Base-by-base conservation (phyloP, 2,797 vertebrate species). In the Holocentrus rufus region DNA sequence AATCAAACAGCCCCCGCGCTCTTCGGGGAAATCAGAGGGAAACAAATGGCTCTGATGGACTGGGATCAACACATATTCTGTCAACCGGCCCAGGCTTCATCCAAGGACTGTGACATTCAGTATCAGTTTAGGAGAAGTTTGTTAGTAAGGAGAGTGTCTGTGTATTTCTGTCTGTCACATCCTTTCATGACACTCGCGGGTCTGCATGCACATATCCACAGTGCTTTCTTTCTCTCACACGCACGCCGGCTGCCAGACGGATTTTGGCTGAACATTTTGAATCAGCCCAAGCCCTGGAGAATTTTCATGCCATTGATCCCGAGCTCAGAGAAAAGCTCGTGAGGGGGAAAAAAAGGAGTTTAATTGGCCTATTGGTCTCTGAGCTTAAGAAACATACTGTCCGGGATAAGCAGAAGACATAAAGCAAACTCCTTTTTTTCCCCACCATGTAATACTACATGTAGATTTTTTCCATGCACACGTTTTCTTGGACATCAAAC, bases 271-370 rank as follows among this genome's bases (percentile, higher is more conserved):
- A 83, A 74, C 64, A 55, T 80, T 74, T 72, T 55, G 58, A 30
- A 63, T 68, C 20, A 36, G 53, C 83, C 77, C 84, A 69, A 85
- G 74, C 54, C 34, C 2, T 8, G 15, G 31, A 34, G 39, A 79
- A 69, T 78, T 80, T 82, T 60, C 65, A 52, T 72, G 57, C 50
- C 55, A 76, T 77, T 84, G 75, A 88, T 79, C 65, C 53, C 71
- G 61, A 27, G 70, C 34, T 80, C 44, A 65, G 30, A 78, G 62
- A 76, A 63, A 74, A 34, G 31, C 31, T 34, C 8, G 8, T 34
- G 31, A n/a, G 52, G n/a, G n/a, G 20, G 47, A 7, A 61, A 50
- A 47, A 27, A 61, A 11, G 10, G 8, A 36, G 25, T 77, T 80
- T 77, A 87, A 85, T 81, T 79, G 78, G 67, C 68, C 34, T 52